A percentile compares a stretch with the other conserved stretches of the same genome.
These are phyloP conservation scores for Acrossocheilus wenchowensis DNA, from an alignment of 2,797 vertebrate genomes.

Conservation along the genomic window DNA sequence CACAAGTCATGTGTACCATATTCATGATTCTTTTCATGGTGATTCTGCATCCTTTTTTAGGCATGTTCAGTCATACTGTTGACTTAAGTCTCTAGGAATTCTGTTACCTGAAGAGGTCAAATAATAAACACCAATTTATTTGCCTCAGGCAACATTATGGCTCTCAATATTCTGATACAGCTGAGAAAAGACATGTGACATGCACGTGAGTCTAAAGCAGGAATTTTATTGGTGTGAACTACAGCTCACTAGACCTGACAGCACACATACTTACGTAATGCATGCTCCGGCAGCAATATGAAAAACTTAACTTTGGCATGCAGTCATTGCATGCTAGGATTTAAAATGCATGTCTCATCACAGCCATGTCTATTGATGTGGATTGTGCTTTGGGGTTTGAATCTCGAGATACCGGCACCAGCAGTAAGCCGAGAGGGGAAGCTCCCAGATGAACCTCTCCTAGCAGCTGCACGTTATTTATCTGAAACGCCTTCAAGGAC, in stretches of 20 bases:
- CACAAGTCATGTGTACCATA: not conserved
- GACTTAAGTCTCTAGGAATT: not conserved
- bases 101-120: not conserved
- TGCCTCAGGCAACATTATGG: too few species aligned
- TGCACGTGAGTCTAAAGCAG: conserved; percentile 32
- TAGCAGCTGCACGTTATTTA: conserved; percentile 21
- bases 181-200: conserved; percentile 21
- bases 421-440: not conserved
- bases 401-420: not conserved
- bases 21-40: not conserved
- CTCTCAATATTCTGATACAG: not conserved
- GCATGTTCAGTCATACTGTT: not conserved
- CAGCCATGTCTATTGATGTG: not conserved
- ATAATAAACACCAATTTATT: too few species aligned
- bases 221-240: not conserved
- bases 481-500: conserved; percentile 11
- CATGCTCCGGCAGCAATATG: not conserved
- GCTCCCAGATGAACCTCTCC: not conserved
- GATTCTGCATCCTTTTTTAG: not conserved
- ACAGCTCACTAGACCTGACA: not conserved
- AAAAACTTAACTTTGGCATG: not conserved
- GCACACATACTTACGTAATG: not conserved
- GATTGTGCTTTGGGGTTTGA: not conserved
- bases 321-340: not conserved
- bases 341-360: not conserved